phyloP scores from a whole-genome alignment of 2,888 invertebrate species.

The Xestobium rufovillosum region DNA sequence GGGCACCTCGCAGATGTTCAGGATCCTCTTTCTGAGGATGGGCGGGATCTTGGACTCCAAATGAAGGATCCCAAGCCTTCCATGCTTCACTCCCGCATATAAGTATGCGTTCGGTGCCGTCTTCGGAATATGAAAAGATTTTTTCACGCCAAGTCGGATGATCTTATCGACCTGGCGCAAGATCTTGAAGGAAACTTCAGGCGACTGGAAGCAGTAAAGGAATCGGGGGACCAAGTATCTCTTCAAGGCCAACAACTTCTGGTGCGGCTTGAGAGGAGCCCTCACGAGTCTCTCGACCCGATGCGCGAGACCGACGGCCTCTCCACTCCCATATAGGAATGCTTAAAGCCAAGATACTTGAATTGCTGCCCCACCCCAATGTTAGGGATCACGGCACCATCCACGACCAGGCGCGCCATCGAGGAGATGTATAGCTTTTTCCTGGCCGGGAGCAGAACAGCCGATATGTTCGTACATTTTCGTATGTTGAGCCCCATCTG shows the following conservation, averaged over 20 bases:
- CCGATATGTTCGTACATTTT: background rate
- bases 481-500: background rate
- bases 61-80: conserved; percentile 8
- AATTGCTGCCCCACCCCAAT: conserved; percentile 10
- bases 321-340: conserved; percentile 7
- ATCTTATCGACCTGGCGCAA: background rate
- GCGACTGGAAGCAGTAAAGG: background rate
- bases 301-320: background rate
- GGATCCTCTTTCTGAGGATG: background rate
- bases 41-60: background rate
- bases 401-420: background rate
- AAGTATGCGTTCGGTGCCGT: background rate
- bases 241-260: conserved; percentile 8
- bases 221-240: conserved; percentile 1
- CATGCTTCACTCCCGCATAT: conserved; percentile 5
- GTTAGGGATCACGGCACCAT: conserved; percentile 1
- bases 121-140: background rate
- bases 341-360: conserved; percentile 10
- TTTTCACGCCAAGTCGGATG: background rate
- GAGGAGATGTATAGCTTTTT: conserved; percentile 7
- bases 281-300: conserved; percentile 2
- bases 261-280: conserved; percentile 10
- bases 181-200: background rate
- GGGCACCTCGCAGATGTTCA: background rate
- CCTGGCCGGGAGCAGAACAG: background rate